Base-by-base conservation (phyloP, 2,113 vertebrate genomes). In the Nothoprocta perdicaria region DNA sequence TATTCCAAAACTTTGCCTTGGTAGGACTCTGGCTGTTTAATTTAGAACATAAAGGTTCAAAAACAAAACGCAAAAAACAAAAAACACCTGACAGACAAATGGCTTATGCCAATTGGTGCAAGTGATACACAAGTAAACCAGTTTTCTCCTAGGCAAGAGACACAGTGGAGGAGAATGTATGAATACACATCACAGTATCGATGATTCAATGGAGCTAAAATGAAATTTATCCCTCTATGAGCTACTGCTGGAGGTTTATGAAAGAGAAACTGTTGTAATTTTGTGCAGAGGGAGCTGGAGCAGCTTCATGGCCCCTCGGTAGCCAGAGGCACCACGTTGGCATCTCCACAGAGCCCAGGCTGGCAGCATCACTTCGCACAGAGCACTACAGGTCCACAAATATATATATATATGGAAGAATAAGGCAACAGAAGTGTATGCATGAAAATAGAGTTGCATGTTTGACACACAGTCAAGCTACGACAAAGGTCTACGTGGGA, bases 211-310 rank as follows among this genome's bases (percentile, higher is more conserved):
- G 57, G 38, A 21, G 21, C 10, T 45, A 43, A 78, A 78, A 82
- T 61, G 63, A 85, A 80, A 63, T 40, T 67, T 41, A 38, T 6
- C 82, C 76, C 33, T 22, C 63, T 72, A 74, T 0, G 0, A 94
- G 58, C 50, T 89, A 72, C 50, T 90, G 65, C 72, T 91, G 85
- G 74, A 84, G 62, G 43, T 52, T 89, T 68, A 84, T n/a, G 53
- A 74, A 89, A 69, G 40, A 69, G 48, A 74, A 92, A 67, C 48
- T 5, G 12, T 14, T 77, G 85, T 15, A 50, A 72, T 71, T 35
- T 57, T 38, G 15, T n/a, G 66, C 38, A 53, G 11, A 33, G 76
- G 84, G 53, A 91, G 85, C 80, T 72, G 43, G 66, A 81, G 50
- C 89, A 92, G 71, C 82, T 88, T 63, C 33, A 5, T 43, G 29